Percentiles rank a stretch among this genome's conserved stretches.
Conservation (phyloP, 2,113 vertebrate genomes). For the Stomatorhinus ivindoensis region DNA sequence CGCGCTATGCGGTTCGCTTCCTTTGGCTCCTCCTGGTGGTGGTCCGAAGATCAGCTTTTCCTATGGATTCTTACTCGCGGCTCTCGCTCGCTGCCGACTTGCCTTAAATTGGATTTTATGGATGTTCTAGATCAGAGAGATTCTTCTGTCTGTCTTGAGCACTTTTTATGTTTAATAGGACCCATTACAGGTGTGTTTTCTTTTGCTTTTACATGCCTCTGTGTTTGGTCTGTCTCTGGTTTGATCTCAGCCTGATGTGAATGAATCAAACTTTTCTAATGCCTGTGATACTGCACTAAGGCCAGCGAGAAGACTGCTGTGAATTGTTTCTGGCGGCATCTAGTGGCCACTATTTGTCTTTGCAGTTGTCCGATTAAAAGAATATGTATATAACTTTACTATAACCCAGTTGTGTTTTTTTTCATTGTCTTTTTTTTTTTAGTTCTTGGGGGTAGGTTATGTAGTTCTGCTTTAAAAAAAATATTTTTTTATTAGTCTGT, state of each 20-base stretch:
- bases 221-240: background rate
- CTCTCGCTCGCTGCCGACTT: slow-evolving; percentile 50
- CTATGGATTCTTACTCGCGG: slow-evolving; percentile 41
- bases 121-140: slow-evolving; percentile 31
- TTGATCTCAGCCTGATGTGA: background rate
- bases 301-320: background rate
- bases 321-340: slow-evolving; percentile 42
- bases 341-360: slow-evolving; percentile 37
- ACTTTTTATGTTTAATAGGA: background rate
- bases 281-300: slow-evolving; percentile 12
- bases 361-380: background rate
- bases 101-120: slow-evolving; percentile 62
- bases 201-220: background rate
- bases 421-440: background rate
- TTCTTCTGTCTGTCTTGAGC: background rate
- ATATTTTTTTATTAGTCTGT: background rate
- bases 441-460: background rate
- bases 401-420: slow-evolving; percentile 1
- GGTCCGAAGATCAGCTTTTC: slow-evolving; percentile 34
- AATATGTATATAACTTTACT: background rate
- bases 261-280: background rate
- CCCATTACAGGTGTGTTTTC: background rate
- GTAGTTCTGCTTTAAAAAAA: background rate
- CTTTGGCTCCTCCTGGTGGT: slow-evolving; percentile 42
- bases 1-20: background rate